These are phyloP conservation scores for Myoxocephalus aenaeus DNA, from an alignment of 2,797 vertebrate species.

Conservation along the genomic window DNA sequence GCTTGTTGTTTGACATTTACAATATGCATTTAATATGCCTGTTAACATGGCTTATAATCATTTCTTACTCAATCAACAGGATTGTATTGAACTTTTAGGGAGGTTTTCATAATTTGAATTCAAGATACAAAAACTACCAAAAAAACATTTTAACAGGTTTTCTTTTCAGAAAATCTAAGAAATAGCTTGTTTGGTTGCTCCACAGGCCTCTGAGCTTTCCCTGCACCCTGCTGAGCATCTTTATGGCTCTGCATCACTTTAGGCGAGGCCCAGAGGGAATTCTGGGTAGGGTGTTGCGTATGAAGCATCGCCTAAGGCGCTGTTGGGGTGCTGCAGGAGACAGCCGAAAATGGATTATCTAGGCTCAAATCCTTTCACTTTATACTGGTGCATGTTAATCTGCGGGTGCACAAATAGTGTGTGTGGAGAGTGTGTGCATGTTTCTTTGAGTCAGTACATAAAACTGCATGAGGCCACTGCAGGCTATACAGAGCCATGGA, in stretches of 20 bases:
- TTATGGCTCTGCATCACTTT: slow-evolving; percentile 66
- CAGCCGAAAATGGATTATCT: slow-evolving; percentile 63
- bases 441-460: slow-evolving; percentile 29
- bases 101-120: slow-evolving; percentile 15
- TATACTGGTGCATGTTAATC: slow-evolving; percentile 49
- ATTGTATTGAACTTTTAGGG: neutral
- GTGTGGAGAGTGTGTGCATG: neutral
- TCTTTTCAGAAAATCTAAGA: slow-evolving; percentile 32
- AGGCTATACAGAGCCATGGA: slow-evolving; percentile 18
- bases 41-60: neutral
- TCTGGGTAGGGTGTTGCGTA: slow-evolving; percentile 36
- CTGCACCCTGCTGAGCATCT: slow-evolving; percentile 54
- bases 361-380: slow-evolving; percentile 49
- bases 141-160: slow-evolving; percentile 35
- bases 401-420: slow-evolving; percentile 22
- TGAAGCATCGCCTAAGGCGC: slow-evolving; percentile 58
- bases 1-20: neutral
- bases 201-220: slow-evolving; percentile 32
- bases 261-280: slow-evolving; percentile 71
- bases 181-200: slow-evolving; percentile 43
- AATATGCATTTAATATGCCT: neutral
- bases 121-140: slow-evolving; percentile 12
- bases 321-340: slow-evolving; percentile 50
- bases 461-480: neutral
- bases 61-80: neutral